These are phyloP conservation scores for Lampris incognitus DNA, from an alignment of 2,113 vertebrate genomes.

Conservation along the genomic window DNA sequence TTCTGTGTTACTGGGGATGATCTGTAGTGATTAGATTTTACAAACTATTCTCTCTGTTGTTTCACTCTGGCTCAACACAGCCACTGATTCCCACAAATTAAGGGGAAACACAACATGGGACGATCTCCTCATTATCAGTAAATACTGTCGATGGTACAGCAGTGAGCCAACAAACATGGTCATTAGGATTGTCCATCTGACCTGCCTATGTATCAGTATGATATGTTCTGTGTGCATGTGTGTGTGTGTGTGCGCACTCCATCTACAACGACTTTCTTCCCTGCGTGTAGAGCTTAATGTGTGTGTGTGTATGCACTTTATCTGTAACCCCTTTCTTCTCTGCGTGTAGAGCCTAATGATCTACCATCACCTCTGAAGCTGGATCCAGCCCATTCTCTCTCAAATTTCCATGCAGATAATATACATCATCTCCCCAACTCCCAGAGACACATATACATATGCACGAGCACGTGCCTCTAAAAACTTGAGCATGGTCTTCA, in stretches of 20 bases:
- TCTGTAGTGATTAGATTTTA: background rate
- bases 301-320: slow-evolving; percentile 20
- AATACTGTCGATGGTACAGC: background rate
- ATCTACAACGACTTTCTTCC: slow-evolving; percentile 42
- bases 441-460: slow-evolving; percentile 15
- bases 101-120: slow-evolving; percentile 31
- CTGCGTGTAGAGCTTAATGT: slow-evolving; percentile 48
- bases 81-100: slow-evolving; percentile 39
- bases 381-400: background rate
- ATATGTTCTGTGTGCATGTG: slow-evolving; percentile 14
- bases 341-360: slow-evolving; percentile 53
- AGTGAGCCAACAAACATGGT: slow-evolving; percentile 11
- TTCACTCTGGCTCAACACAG: slow-evolving; percentile 24
- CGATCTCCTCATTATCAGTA: slow-evolving; percentile 44
- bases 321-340: slow-evolving; percentile 38
- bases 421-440: background rate
- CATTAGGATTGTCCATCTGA: too few relatives aligned
- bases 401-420: slow-evolving; percentile 32
- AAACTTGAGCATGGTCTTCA: slow-evolving; percentile 44
- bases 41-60: background rate
- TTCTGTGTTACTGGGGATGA: background rate
- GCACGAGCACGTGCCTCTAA: slow-evolving; percentile 31
- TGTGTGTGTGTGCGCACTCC: slow-evolving; percentile 23
- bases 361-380: slow-evolving; percentile 36
- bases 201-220: background rate